Evolutionary conservation across 2,113 vertebrate genomes (phyloP).

Genomic region (Brachionichthys hirsutus): DNA sequence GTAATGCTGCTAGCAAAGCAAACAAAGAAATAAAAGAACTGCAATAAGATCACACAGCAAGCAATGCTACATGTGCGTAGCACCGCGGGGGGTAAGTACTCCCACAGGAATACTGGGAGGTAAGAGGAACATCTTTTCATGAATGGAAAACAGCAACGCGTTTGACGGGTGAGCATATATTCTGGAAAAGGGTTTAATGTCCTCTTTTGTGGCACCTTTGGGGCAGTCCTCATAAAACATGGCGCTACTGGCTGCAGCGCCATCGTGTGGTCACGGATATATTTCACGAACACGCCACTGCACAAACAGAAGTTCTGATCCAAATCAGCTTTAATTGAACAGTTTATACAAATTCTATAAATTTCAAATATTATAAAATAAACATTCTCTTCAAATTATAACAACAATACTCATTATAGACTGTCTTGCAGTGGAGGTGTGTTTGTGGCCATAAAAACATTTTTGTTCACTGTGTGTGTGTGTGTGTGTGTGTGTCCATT

Average conservation of each 20-base stretch:
- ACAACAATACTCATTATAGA: conserved; percentile 26
- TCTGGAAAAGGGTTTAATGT: background rate
- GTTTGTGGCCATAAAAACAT: background rate
- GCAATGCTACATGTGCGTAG: too few species aligned
- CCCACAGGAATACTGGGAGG: too few species aligned
- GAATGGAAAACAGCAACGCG: too few species aligned
- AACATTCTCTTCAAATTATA: conserved; percentile 6
- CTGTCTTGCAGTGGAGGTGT: conserved; percentile 31
- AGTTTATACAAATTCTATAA: conserved; percentile 23
- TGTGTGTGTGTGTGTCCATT: conserved; percentile 1
- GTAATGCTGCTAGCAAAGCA: too few species aligned
- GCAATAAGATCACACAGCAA: too few species aligned
- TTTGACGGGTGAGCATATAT: too few species aligned
- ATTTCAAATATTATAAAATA: conserved; percentile 45
- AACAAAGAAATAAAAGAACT: too few species aligned
- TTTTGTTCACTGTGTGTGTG: background rate
- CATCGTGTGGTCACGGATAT: conserved; percentile 38
- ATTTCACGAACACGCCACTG: too few species aligned
- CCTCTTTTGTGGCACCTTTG: conserved; percentile 1
- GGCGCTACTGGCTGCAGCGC: conserved; percentile 47
- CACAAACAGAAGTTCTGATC: background rate
- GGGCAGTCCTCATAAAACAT: conserved; percentile 62
- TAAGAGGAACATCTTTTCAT: too few species aligned
- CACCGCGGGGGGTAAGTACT: too few species aligned
- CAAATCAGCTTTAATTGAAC: conserved; percentile 33